A percentile compares a stretch with the other conserved stretches of the same genome.
phyloP scores from a whole-genome alignment of 1,140 invertebrate species.

The Nephila pilipes region DNA sequence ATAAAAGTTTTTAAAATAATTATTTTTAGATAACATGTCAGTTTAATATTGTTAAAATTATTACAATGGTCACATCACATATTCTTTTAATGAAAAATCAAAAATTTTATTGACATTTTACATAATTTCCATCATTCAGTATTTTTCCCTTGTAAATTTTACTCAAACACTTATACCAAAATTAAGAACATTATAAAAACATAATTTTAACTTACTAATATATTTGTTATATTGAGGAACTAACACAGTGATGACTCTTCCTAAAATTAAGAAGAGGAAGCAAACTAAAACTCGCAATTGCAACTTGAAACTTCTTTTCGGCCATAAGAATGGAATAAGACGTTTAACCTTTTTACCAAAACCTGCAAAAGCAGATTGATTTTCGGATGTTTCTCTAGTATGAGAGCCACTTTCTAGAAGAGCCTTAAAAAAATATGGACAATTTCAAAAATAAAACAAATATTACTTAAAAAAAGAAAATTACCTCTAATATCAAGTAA shows the following conservation, averaged over 20 bases:
- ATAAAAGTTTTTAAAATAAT: too few relatives aligned
- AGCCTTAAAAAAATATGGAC: neutral
- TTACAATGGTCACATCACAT: too few relatives aligned
- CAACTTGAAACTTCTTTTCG: constrained; percentile 88
- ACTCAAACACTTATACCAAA: too few relatives aligned
- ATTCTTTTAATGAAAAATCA: too few relatives aligned
- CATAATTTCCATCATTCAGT: too few relatives aligned
- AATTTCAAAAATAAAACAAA: neutral
- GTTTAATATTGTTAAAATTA: too few relatives aligned
- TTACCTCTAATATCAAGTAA: too few relatives aligned
- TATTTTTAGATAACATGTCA: too few relatives aligned
- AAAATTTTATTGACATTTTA: too few relatives aligned
- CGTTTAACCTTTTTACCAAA: constrained; percentile 89
- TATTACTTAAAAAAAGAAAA: too few relatives aligned
- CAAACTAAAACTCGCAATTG: constrained; percentile 93
- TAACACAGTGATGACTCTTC: constrained; percentile 94
- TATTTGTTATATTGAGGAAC: constrained; percentile 96
- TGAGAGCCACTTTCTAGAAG: constrained; percentile 68
- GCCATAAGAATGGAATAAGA: constrained; percentile 96
- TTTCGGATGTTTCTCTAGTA: neutral
- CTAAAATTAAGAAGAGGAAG: constrained; percentile 88
- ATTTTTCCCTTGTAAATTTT: too few relatives aligned
- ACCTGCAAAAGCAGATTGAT: constrained; percentile 77
- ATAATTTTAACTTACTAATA: constrained; percentile 84
- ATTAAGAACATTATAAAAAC: too few relatives aligned